Conservation (phyloP, 2,888 invertebrate genomes). For the Oxyteleia sp. region DNA sequence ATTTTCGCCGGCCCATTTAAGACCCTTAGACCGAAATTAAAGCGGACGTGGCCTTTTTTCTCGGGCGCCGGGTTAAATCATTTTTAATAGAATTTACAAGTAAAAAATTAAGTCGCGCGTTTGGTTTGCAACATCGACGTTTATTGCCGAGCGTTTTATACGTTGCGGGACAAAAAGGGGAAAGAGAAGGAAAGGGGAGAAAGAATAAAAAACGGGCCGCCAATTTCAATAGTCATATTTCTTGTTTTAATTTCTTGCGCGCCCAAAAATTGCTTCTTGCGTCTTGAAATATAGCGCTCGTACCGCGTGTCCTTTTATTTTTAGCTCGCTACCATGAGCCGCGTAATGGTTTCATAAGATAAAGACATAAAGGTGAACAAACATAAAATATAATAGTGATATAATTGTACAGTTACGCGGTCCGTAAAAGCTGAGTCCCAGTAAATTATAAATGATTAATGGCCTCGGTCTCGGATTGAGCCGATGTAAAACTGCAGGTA, state of each 20-base stretch:
- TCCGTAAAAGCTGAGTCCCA: too few relatives aligned
- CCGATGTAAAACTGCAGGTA: conserved; percentile 15
- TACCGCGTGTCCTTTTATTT: conserved; percentile 23
- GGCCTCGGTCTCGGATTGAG: conserved; percentile 12
- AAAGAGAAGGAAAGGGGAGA: too few relatives aligned
- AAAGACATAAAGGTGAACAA: conserved; percentile 49
- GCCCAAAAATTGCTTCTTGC: conserved; percentile 32
- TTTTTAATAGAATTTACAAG: conserved; percentile 27
- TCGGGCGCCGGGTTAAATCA: conserved; percentile 8
- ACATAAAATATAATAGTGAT: conserved; percentile 51
- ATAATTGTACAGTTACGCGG: conserved; percentile 55
- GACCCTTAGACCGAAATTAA: conserved; percentile 23
- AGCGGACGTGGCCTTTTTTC: conserved; percentile 5
- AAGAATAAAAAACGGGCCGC: neutral
- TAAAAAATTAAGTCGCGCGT: conserved; percentile 2
- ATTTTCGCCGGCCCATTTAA: conserved; percentile 29
- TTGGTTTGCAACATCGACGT: conserved; percentile 21
- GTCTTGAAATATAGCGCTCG: conserved; percentile 11
- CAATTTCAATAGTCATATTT: conserved; percentile 43
- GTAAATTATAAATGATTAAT: conserved; percentile 47
- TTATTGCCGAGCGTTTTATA: conserved; percentile 12
- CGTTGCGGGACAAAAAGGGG: too few relatives aligned
- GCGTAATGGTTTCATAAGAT: conserved; percentile 37
- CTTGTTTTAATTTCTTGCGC: conserved; percentile 29
- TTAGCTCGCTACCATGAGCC: conserved; percentile 24